Evolutionary conservation across 2,888 invertebrate genomes (phyloP).

Genomic region (Lordiphosa fenestrarum): DNA sequence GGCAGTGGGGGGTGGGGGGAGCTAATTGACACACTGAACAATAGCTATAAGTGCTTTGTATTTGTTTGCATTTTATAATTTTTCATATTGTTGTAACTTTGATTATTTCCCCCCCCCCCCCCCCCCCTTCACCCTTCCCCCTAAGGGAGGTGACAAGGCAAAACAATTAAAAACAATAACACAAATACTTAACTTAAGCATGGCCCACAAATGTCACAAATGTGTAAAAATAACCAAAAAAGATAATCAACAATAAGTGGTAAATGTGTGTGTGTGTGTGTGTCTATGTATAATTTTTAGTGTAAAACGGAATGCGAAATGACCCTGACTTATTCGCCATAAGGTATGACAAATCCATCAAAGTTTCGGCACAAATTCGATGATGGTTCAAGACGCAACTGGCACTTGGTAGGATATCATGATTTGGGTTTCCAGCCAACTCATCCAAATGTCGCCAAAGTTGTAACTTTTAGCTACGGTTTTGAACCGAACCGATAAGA

Average conservation of each 20-base stretch:
- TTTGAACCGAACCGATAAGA: too few relatives aligned
- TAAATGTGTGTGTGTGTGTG: too few relatives aligned
- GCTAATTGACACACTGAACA: background rate
- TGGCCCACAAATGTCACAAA: constrained; percentile 9
- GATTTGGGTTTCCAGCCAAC: too few relatives aligned
- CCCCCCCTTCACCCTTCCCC: background rate
- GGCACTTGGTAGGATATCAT: too few relatives aligned
- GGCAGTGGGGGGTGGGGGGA: background rate
- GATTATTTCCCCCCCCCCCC: background rate
- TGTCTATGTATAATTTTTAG: too few relatives aligned
- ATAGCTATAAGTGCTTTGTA: constrained; percentile 1
- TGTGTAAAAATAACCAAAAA: constrained; percentile 4
- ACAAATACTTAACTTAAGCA: constrained; percentile 4
- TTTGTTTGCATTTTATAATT: constrained; percentile 1
- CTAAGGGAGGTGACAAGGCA: background rate
- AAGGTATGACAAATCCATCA: too few relatives aligned
- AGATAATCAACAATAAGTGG: constrained; percentile 1
- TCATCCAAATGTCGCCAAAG: too few relatives aligned
- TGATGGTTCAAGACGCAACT: too few relatives aligned
- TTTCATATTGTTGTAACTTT: constrained; percentile 10
- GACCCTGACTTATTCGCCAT: too few relatives aligned
- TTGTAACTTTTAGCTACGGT: too few relatives aligned
- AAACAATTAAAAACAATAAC: constrained; percentile 6
- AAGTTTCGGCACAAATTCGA: too few relatives aligned
- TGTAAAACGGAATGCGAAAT: too few relatives aligned